Evolutionary conservation across 2,113 vertebrate genomes (phyloP), one percentile per base, ranked within the genome.

Genomic region (Picathartes gymnocephalus): DNA sequence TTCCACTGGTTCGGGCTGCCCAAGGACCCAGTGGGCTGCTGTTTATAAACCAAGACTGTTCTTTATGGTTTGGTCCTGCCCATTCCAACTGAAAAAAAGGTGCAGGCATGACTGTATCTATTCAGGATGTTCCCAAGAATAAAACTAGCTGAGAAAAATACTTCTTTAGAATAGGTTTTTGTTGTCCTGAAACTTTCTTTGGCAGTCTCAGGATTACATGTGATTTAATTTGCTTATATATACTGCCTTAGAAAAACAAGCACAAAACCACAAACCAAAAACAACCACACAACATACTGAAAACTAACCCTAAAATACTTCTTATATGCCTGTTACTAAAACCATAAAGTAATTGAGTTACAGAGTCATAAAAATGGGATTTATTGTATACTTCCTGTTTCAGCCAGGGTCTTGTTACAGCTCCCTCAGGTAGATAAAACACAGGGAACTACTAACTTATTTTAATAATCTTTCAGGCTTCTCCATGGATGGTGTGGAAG

Each of bases 331-430:
- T 95, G 65, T 79, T 96, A 79, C 90, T 95, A 94, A 97, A 88
- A 91, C 74, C 82, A 80, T 95, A 96, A 96, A 97, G 90, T 81
- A 78, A 84, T 84, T 94, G 69, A 95, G 81, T 96, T 95, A 51
- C 10, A 93, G 85, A 95, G 87, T 94, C 90, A 96, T 98, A 97
- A 97, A 97, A 95, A 85, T 35, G 42, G 66, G 90, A 97, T 97
- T 98, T 97, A 97, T 91, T 96, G 61, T 94, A 88, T 88, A 94
- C 97, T 97, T 97, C 92, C 95, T 95, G 93, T 90, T 94, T 88
- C 77, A 94, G 85, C 33, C 30, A 28, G 92, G 44, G 40, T 94
- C 82, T 86, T 88, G 27, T 92, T 94, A 91, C 60, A 93, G 77
- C 73, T 95, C 87, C 92, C 83, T 94, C 64, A 92, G 88, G 97